phyloP scores from a whole-genome alignment of 2,888 invertebrate species.

The Zhuqinia jingwanae region DNA sequence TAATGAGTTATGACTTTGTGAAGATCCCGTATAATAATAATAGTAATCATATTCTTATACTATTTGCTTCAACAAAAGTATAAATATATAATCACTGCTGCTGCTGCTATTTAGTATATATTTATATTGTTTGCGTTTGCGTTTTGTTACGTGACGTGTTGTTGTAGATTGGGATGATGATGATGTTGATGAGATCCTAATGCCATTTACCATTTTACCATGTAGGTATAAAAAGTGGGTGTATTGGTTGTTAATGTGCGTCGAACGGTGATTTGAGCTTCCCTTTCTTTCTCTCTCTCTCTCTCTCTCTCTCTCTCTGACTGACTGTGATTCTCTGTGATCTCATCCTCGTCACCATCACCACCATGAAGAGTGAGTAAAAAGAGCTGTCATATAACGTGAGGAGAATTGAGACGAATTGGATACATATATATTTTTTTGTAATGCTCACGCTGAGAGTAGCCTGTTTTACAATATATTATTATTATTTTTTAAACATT shows the following conservation, averaged over 20 bases:
- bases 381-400: constrained; percentile 53
- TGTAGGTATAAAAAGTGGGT: constrained; percentile 38
- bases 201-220: neutral
- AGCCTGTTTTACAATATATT: constrained; percentile 1
- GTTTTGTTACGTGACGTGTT: constrained; percentile 33
- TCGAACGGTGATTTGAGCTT: constrained; percentile 68
- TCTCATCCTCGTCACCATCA: constrained; percentile 33
- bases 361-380: constrained; percentile 49
- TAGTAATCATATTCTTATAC: too few relatives aligned
- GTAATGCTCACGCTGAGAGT: constrained; percentile 27
- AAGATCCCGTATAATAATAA: neutral
- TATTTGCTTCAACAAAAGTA: too few relatives aligned
- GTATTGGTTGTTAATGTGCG: constrained; percentile 58
- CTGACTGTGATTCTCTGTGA: too few relatives aligned
- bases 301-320: too few relatives aligned
- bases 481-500: neutral
- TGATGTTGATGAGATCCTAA: constrained; percentile 18
- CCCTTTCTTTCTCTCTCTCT: constrained; percentile 44
- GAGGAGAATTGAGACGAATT: constrained; percentile 59
- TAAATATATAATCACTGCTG: constrained; percentile 19
- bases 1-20: constrained; percentile 16
- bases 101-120: too few relatives aligned
- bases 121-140: constrained; percentile 38
- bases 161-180: too few relatives aligned
- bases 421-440: too few relatives aligned